Percentiles rank a stretch among this genome's conserved stretches.
Evolutionary conservation across 2,888 invertebrate species (phyloP).

Genomic region (Nephrocerus scutellatus): DNA sequence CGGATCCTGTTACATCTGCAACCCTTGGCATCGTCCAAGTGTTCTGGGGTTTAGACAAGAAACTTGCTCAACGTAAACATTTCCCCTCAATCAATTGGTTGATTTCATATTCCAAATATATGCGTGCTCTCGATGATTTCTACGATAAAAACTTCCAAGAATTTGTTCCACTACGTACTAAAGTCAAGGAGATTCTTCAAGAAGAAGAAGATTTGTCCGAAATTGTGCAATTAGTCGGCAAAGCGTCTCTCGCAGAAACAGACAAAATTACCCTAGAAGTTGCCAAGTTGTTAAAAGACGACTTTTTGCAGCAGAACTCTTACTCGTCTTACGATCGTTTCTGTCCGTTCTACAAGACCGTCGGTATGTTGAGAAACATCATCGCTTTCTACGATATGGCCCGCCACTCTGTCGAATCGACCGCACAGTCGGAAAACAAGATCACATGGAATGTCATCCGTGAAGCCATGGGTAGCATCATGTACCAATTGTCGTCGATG

Average conservation of each 20-base stretch:
- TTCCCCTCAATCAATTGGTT: constrained; percentile 99
- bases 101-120: constrained; percentile 98
- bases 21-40: constrained; percentile 98
- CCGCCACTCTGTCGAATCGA: constrained; percentile 94
- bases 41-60: constrained; percentile 99
- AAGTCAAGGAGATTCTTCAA: constrained; percentile 89
- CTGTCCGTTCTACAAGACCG: constrained; percentile 99
- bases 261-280: constrained; percentile 99
- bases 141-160: constrained; percentile 98
- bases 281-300: constrained; percentile 95
- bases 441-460: constrained; percentile 97
- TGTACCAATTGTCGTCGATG: constrained; percentile 97
- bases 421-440: constrained; percentile 98
- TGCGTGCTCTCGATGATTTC: constrained; percentile 96
- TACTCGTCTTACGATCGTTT: constrained; percentile 92
- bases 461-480: constrained; percentile 91
- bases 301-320: constrained; percentile 99
- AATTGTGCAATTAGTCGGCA: constrained; percentile 99
- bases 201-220: constrained; percentile 99
- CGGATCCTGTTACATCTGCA: constrained; percentile 98
- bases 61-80: constrained; percentile 97
- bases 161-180: constrained; percentile 94
- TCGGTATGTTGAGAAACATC: constrained; percentile 97
- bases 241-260: constrained; percentile 95
- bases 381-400: constrained; percentile 98